These are phyloP conservation scores for Hafferia zeledoni DNA, from an alignment of 2,797 vertebrate species.

Conservation along the genomic window DNA sequence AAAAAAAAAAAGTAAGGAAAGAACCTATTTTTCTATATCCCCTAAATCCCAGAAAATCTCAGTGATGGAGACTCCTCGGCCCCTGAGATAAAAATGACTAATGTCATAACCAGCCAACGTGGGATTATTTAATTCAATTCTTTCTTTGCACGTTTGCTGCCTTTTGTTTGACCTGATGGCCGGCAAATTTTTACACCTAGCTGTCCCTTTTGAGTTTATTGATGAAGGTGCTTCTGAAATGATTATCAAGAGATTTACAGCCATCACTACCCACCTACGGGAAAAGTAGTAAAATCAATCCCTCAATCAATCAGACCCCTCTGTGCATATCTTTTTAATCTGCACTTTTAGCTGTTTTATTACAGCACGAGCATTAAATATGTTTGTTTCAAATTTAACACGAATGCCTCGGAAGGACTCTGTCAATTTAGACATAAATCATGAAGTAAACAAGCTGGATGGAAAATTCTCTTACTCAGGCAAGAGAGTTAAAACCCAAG, in stretches of 20 bases:
- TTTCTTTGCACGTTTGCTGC: slow-evolving; percentile 46
- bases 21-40: not conserved
- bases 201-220: slow-evolving; percentile 62
- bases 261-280: slow-evolving; percentile 58
- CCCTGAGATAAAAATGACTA: slow-evolving; percentile 7
- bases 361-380: slow-evolving; percentile 60
- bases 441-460: slow-evolving; percentile 36
- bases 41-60: not conserved
- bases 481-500: not conserved
- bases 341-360: slow-evolving; percentile 66
- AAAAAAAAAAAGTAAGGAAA: not conserved
- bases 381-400: slow-evolving; percentile 68
- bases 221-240: slow-evolving; percentile 68
- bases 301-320: slow-evolving; percentile 62
- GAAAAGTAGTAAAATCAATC: slow-evolving; percentile 69
- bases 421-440: slow-evolving; percentile 62
- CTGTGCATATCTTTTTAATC: slow-evolving; percentile 65
- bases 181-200: slow-evolving; percentile 56
- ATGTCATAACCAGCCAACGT: slow-evolving; percentile 17
- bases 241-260: slow-evolving; percentile 71
- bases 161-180: slow-evolving; percentile 66
- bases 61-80: not conserved
- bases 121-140: slow-evolving; percentile 42
- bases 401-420: slow-evolving; percentile 49
- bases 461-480: not conserved